Evolutionary conservation across 2,113 vertebrate genomes (phyloP).

Genomic region (Leptocoma aspasia): DNA sequence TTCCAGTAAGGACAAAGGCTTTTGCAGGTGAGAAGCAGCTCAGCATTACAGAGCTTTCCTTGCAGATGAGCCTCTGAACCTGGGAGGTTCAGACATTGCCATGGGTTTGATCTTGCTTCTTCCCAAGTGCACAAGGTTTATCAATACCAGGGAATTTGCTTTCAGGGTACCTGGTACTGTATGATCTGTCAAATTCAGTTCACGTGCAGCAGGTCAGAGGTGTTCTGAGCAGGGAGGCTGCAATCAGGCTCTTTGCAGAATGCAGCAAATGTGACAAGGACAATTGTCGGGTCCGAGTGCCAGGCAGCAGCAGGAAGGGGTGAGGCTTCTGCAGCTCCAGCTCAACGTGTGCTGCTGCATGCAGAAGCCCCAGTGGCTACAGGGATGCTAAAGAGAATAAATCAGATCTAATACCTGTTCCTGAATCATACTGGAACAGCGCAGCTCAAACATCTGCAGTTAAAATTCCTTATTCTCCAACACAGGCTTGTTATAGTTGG

Average conservation of each 20-base stretch:
- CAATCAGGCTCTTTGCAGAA: background rate
- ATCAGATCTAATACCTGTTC: background rate
- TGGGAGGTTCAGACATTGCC: background rate
- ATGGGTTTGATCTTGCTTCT: background rate
- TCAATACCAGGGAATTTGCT: background rate
- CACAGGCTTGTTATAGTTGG: background rate
- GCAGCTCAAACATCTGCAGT: background rate
- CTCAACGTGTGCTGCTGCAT: rapidly evolving
- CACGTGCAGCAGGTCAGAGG: rapidly evolving
- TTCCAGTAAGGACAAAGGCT: background rate
- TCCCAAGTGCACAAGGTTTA: background rate
- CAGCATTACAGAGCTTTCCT: background rate
- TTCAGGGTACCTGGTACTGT: rapidly evolving
- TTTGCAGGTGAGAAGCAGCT: background rate
- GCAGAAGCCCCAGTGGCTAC: background rate
- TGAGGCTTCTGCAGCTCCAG: background rate
- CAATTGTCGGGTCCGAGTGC: rapidly evolving
- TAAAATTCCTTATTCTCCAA: background rate
- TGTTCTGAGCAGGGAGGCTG: rapidly evolving
- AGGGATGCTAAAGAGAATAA: background rate
- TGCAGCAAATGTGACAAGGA: background rate
- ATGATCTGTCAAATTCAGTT: background rate
- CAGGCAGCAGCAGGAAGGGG: background rate
- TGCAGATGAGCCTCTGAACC: rapidly evolving
- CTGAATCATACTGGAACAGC: background rate